Conservation (phyloP, 2,797 vertebrate genomes). For the Hypotaenidia okinawae region DNA sequence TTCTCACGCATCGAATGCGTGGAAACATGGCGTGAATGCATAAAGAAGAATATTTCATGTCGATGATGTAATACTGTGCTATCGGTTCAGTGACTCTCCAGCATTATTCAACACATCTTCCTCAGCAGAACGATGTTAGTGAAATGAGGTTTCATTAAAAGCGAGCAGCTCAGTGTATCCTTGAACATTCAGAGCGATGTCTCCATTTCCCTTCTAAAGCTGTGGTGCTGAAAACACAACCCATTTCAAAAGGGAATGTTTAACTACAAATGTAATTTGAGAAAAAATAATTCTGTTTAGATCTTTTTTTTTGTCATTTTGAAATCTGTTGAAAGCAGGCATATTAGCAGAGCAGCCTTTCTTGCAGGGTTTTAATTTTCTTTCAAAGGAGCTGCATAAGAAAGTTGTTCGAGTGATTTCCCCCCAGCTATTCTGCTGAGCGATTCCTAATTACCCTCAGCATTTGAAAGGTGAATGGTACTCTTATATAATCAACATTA, state of each 20-base stretch:
- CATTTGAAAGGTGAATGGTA: constrained; percentile 63
- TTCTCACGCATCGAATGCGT: not conserved
- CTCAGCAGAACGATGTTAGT: constrained; percentile 52
- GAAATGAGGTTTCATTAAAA: constrained; percentile 72
- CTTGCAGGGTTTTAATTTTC: not conserved
- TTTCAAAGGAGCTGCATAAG: not conserved
- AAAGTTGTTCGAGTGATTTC: constrained; percentile 33
- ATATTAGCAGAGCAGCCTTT: constrained; percentile 19
- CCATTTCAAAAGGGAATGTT: constrained; percentile 8
- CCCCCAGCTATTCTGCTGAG: constrained; percentile 9
- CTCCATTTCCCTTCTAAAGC: constrained; percentile 10
- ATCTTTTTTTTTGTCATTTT: not conserved
- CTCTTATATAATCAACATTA: constrained; percentile 64
- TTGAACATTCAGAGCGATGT: constrained; percentile 17
- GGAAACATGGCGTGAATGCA: not conserved
- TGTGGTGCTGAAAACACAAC: constrained; percentile 27
- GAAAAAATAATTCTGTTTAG: not conserved
- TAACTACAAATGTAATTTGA: constrained; percentile 52
- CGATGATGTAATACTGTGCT: not conserved
- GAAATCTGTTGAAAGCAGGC: not conserved
- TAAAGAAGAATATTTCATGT: constrained; percentile 52
- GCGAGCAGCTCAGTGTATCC: not conserved
- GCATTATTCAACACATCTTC: not conserved
- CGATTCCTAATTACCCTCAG: constrained; percentile 45
- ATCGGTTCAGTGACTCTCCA: not conserved